Percentiles rank a stretch among this genome's conserved stretches.
phyloP scores from a whole-genome alignment of 2,113 vertebrate species.

The Xiphorhynchus elegans region DNA sequence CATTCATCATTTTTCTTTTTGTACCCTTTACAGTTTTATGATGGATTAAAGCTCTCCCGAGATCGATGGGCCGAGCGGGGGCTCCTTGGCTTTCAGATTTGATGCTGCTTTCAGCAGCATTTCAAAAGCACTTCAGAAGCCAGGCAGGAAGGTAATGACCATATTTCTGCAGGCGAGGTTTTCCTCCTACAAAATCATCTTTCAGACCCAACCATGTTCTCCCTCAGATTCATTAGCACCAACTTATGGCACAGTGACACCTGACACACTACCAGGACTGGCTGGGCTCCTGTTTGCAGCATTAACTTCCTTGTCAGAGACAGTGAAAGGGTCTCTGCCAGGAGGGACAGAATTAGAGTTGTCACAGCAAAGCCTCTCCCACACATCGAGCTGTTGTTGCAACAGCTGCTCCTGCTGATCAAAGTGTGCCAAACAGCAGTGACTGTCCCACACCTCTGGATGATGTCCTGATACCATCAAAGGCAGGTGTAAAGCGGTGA shows the following conservation, averaged over 20 bases:
- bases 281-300: background rate
- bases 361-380: background rate
- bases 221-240: background rate
- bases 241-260: background rate
- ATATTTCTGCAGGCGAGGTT: background rate
- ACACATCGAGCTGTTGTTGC: background rate
- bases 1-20: background rate
- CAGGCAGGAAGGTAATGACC: background rate
- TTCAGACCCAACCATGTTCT: background rate
- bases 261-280: background rate
- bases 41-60: background rate
- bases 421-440: background rate
- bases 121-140: background rate
- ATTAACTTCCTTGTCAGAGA: background rate
- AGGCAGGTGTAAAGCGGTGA: background rate
- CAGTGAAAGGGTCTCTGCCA: background rate
- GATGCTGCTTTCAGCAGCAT: background rate
- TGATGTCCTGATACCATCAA: background rate
- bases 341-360: background rate
- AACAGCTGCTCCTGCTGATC: background rate
- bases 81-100: background rate
- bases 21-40: background rate
- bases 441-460: background rate
- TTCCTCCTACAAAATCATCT: background rate
- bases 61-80: background rate